These are phyloP conservation scores for Prunella fulvescens DNA, from an alignment of 2,113 vertebrate genomes.

Conservation along the genomic window DNA sequence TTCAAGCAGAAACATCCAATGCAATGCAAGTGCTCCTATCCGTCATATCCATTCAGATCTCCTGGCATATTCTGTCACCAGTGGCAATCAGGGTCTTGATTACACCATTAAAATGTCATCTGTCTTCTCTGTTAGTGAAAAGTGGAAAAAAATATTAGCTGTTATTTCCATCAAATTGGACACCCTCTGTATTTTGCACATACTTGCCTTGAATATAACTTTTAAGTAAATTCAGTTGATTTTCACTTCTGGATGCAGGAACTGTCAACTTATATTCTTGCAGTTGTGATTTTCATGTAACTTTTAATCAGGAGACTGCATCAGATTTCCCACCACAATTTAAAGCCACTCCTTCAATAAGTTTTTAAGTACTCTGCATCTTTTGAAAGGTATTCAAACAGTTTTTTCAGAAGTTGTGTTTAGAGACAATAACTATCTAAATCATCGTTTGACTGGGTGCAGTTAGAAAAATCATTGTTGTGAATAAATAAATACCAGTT, in stretches of 20 bases:
- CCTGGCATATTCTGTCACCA: neutral
- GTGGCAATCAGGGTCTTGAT: neutral
- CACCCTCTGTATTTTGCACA: neutral
- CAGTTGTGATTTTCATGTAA: neutral
- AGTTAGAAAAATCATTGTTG: slow-evolving; percentile 23
- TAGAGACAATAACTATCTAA: neutral
- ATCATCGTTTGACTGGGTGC: neutral
- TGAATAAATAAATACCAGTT: slow-evolving; percentile 2
- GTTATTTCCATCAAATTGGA: neutral
- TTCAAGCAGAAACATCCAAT: neutral
- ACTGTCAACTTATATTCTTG: neutral
- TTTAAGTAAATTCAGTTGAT: neutral
- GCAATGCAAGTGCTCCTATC: neutral
- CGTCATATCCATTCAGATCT: neutral
- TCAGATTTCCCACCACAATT: slow-evolving; percentile 28
- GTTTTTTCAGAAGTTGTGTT: slow-evolving; percentile 12
- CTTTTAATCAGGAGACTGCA: neutral
- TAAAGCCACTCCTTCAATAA: neutral
- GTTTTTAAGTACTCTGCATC: neutral
- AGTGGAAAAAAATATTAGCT: neutral
- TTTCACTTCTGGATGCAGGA: neutral
- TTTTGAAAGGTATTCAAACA: slow-evolving; percentile 19
- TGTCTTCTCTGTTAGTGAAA: neutral
- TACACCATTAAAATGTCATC: neutral
- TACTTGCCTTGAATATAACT: neutral